phyloP scores from a whole-genome alignment of 2,888 invertebrate species.

The Eustalomyia histrio region DNA sequence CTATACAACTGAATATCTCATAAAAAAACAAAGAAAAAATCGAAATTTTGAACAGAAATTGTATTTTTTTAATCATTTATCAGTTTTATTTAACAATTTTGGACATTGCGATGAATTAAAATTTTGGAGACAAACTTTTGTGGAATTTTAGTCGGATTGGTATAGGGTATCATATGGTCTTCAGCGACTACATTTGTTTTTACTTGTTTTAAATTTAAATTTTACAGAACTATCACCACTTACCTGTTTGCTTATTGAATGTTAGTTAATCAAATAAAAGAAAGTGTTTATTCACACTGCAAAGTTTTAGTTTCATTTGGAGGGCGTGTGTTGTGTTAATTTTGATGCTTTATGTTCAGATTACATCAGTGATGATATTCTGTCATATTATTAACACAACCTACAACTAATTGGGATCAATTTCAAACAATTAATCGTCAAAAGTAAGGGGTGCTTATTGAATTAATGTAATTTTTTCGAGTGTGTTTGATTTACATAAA shows the following conservation, averaged over 20 bases:
- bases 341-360: not conserved
- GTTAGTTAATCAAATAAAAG: not conserved
- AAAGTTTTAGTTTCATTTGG: not conserved
- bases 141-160: too few species aligned
- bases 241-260: not conserved
- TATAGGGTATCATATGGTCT: too few species aligned
- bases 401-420: not conserved
- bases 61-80: too few species aligned
- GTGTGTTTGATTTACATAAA: not conserved
- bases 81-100: too few species aligned
- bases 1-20: too few species aligned
- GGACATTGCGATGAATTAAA: too few species aligned
- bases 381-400: not conserved
- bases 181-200: too few species aligned
- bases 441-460: not conserved
- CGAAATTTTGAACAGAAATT: too few species aligned
- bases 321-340: not conserved
- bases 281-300: not conserved
- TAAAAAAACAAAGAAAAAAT: too few species aligned
- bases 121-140: too few species aligned
- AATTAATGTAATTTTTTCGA: not conserved
- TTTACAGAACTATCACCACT: not conserved
- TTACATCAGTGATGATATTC: not conserved
- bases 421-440: not conserved
- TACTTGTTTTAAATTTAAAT: too few species aligned